These are phyloP conservation scores for Enteromius thamalakanensis DNA, from an alignment of 2,797 vertebrate genomes.

Conservation along the genomic window DNA sequence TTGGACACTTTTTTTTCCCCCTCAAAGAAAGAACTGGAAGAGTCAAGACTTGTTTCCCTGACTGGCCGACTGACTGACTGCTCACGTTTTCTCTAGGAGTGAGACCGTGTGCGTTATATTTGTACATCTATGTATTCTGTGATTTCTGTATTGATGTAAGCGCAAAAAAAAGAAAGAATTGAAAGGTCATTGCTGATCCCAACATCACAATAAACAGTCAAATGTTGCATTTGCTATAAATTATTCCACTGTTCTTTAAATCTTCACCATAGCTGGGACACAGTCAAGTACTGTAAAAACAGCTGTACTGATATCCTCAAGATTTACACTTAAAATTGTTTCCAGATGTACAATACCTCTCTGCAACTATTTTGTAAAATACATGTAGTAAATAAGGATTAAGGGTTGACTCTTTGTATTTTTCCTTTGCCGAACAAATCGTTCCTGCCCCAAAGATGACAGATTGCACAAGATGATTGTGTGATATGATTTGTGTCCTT, in stretches of 20 bases:
- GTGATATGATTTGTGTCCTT: constrained; percentile 87
- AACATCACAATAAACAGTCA: constrained; percentile 58
- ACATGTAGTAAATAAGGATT: constrained; percentile 31
- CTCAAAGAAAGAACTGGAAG: constrained; percentile 27
- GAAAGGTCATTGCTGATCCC: constrained; percentile 63
- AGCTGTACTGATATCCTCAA: neutral
- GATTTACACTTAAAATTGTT: neutral
- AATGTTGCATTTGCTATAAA: constrained; percentile 51
- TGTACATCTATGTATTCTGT: constrained; percentile 87
- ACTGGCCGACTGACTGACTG: constrained; percentile 43
- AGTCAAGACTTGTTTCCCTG: constrained; percentile 19
- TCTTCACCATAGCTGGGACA: constrained; percentile 12
- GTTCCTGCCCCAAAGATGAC: constrained; percentile 75
- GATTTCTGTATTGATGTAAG: constrained; percentile 85
- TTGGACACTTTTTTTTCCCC: neutral
- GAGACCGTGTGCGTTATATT: constrained; percentile 83
- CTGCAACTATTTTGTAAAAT: constrained; percentile 35
- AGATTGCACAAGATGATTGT: constrained; percentile 81
- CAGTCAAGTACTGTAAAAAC: neutral
- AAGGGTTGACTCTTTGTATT: constrained; percentile 13
- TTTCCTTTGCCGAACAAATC: constrained; percentile 32
- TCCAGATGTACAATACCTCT: neutral
- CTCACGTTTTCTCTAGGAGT: constrained; percentile 65
- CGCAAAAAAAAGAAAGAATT: constrained; percentile 68
- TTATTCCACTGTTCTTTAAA: constrained; percentile 25